These are phyloP conservation scores for Luffia ferchaultella DNA, from an alignment of 2,888 invertebrate species.

Conservation along the genomic window DNA sequence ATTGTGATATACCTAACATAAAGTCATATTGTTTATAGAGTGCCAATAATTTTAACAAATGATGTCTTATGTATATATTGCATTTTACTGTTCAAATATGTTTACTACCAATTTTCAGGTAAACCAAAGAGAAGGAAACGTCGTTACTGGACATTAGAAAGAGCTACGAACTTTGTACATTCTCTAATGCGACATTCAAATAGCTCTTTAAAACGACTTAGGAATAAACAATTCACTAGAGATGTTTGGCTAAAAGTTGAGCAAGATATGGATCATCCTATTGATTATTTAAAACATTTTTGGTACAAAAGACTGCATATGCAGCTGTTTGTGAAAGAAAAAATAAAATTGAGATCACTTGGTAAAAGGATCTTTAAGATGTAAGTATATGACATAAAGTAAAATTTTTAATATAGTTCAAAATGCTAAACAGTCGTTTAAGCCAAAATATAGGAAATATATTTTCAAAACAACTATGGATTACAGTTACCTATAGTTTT, in stretches of 20 bases:
- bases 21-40: no score
- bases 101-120: constrained; percentile 23
- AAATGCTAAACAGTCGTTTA: no score
- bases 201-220: constrained; percentile 30
- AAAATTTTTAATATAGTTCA: no score
- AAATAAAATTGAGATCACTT: constrained; percentile 30
- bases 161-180: constrained; percentile 33
- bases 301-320: constrained; percentile 39
- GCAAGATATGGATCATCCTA: constrained; percentile 3
- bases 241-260: constrained; percentile 5
- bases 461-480: no score
- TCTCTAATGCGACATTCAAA: constrained; percentile 29
- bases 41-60: no score
- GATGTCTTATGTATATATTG: no score
- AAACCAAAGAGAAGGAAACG: constrained; percentile 18
- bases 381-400: no score
- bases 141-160: constrained; percentile 30
- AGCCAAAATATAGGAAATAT: no score
- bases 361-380: constrained; percentile 28
- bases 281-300: constrained; percentile 26
- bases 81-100: no score
- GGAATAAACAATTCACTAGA: constrained; percentile 30
- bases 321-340: constrained; percentile 36
- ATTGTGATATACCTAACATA: no score
- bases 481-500: no score